A percentile compares a stretch with the other conserved stretches of the same genome.
Evolutionary conservation across 2,797 vertebrate species (phyloP).

Genomic region (Capromys pilorides): DNA sequence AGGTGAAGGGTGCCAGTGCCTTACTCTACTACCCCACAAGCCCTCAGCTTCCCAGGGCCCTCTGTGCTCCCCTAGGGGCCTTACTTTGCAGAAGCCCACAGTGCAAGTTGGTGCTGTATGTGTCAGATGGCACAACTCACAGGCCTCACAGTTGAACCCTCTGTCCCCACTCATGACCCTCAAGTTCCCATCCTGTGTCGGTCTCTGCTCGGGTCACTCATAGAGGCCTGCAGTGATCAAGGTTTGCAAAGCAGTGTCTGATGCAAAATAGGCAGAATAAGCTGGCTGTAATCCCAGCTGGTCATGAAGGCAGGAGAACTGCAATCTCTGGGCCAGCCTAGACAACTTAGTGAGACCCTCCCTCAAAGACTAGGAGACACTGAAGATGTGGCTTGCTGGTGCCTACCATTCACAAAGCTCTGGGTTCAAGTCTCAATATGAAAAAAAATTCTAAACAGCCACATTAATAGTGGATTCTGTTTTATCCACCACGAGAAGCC

Average conservation of each 20-base stretch:
- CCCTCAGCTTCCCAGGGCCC: neutral
- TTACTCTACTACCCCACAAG: neutral
- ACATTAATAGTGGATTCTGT: rapidly evolving
- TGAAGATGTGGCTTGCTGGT: neutral
- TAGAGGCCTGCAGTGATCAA: neutral
- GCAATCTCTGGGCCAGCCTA: neutral
- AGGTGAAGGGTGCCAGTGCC: neutral
- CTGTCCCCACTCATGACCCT: neutral
- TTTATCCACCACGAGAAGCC: neutral
- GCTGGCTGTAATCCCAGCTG: neutral
- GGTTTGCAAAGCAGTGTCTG: neutral
- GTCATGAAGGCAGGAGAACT: neutral
- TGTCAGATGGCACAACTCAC: rapidly evolving
- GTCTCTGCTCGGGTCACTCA: neutral
- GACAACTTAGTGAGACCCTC: neutral
- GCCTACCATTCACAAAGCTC: neutral
- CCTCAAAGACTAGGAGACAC: neutral
- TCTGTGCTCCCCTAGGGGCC: rapidly evolving
- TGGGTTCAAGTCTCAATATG: neutral
- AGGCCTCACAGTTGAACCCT: neutral
- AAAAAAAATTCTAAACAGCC: neutral
- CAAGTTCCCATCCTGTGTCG: rapidly evolving
- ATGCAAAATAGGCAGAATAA: neutral
- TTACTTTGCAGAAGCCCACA: neutral
- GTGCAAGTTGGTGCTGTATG: too few species aligned